These are phyloP conservation scores for Excalfactoria chinensis DNA, from an alignment of 2,113 vertebrate species.

Conservation along the genomic window DNA sequence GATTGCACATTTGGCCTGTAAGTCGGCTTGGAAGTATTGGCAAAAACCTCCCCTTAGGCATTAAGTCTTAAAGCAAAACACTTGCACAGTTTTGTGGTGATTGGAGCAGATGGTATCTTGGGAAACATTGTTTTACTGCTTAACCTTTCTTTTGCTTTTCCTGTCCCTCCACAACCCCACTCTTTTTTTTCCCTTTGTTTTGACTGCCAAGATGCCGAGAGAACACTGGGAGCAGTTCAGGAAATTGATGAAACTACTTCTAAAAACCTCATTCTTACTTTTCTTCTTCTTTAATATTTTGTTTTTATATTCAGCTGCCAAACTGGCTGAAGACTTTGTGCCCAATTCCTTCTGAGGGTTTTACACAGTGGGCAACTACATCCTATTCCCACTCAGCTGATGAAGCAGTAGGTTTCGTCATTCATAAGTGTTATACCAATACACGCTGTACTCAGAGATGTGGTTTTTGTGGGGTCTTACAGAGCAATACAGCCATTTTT, in stretches of 20 bases:
- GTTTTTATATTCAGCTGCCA: not conserved
- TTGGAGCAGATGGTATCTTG: not conserved
- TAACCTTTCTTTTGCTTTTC: not conserved
- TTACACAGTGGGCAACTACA: no score
- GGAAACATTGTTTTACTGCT: not conserved
- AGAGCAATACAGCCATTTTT: not conserved
- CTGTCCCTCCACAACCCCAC: not conserved
- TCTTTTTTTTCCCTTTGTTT: fast-evolving
- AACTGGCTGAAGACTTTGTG: not conserved
- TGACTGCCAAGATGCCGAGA: not conserved
- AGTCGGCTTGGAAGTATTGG: not conserved
- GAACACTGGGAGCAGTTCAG: not conserved
- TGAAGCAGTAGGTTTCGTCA: not conserved
- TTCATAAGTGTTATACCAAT: not conserved
- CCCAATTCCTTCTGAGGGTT: not conserved
- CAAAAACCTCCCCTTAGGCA: not conserved
- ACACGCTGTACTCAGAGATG: no score
- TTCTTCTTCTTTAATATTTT: not conserved
- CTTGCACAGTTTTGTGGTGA: not conserved
- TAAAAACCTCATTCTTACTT: not conserved
- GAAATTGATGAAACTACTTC: not conserved
- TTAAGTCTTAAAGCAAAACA: not conserved
- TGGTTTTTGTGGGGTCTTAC: not conserved
- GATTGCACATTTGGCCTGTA: not conserved
- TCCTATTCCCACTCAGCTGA: no score